phyloP scores from a whole-genome alignment of 2,888 invertebrate genomes.

The Noctua janthe region DNA sequence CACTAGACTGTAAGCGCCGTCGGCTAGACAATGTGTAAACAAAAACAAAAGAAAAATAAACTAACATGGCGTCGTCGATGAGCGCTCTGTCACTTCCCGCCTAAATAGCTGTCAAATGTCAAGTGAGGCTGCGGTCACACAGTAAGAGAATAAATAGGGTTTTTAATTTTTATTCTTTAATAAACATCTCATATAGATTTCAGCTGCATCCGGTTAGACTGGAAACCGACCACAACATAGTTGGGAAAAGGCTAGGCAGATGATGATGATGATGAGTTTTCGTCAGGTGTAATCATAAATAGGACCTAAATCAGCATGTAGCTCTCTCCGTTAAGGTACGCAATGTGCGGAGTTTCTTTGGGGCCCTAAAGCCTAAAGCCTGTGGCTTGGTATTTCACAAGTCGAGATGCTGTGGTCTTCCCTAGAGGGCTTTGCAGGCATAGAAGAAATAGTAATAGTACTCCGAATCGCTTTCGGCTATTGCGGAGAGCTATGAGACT shows the following conservation, averaged over 20 bases:
- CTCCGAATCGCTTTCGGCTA: not conserved
- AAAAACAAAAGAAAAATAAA: constrained; percentile 66
- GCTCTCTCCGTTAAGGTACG: not conserved
- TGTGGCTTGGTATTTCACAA: not conserved
- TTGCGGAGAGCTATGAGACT: not conserved
- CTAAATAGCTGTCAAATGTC: constrained; percentile 87
- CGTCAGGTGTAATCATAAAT: not conserved
- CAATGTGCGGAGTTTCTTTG: not conserved
- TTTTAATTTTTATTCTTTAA: not conserved
- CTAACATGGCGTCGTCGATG: constrained; percentile 84
- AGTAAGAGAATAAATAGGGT: not conserved
- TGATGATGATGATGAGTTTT: too few relatives aligned
- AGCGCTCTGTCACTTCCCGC: constrained; percentile 84
- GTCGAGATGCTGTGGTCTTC: not conserved
- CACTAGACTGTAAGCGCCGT: constrained; percentile 45
- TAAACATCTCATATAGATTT: not conserved
- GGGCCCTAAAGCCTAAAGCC: not conserved
- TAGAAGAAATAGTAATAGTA: not conserved
- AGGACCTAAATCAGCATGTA: not conserved
- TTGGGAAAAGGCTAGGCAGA: too few relatives aligned
- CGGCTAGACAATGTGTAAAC: constrained; percentile 62
- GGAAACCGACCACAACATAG: too few relatives aligned
- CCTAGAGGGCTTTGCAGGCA: not conserved
- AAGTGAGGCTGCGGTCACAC: constrained; percentile 71
- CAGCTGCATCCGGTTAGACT: too few relatives aligned